Percentiles rank a stretch among this genome's conserved stretches.
phyloP scores from a whole-genome alignment of 1,140 invertebrate genomes.

The Ylistrum balloti region DNA sequence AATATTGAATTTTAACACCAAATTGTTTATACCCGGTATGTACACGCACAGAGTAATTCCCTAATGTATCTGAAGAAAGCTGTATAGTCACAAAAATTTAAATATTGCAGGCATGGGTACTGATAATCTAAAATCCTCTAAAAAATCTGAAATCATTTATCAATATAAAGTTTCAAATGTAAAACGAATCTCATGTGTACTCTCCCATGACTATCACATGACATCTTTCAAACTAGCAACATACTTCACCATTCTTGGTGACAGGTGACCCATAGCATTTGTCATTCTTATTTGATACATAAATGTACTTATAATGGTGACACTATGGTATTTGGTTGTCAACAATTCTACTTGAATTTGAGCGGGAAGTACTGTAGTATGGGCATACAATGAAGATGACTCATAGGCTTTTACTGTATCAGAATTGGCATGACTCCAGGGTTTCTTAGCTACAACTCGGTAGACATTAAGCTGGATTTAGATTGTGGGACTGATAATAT shows the following conservation, averaged over 20 bases:
- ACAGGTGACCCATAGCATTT: not conserved
- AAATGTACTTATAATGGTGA: not conserved
- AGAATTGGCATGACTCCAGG: slow-evolving; percentile 31
- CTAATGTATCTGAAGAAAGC: too few species aligned
- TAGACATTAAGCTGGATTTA: slow-evolving; percentile 10
- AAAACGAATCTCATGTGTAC: not conserved
- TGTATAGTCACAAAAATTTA: too few species aligned
- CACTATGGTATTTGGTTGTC: slow-evolving; percentile 6
- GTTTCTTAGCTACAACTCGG: too few species aligned
- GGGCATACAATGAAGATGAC: not conserved
- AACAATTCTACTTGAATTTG: slow-evolving; percentile 6
- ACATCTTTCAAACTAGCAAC: not conserved
- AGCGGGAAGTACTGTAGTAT: not conserved
- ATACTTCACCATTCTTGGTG: not conserved
- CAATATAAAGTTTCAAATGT: too few species aligned
- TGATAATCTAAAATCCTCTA: too few species aligned
- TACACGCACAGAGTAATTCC: too few species aligned
- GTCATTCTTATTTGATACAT: not conserved
- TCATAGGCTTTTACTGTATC: not conserved
- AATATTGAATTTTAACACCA: too few species aligned
- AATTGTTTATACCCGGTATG: too few species aligned
- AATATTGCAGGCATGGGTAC: too few species aligned
- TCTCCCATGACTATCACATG: not conserved
- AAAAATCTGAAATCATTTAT: too few species aligned
- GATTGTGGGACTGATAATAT: not conserved